A percentile compares a stretch with the other conserved stretches of the same genome.
Evolutionary conservation across 2,797 vertebrate genomes (phyloP).

Genomic region (Sternotherus odoratus): DNA sequence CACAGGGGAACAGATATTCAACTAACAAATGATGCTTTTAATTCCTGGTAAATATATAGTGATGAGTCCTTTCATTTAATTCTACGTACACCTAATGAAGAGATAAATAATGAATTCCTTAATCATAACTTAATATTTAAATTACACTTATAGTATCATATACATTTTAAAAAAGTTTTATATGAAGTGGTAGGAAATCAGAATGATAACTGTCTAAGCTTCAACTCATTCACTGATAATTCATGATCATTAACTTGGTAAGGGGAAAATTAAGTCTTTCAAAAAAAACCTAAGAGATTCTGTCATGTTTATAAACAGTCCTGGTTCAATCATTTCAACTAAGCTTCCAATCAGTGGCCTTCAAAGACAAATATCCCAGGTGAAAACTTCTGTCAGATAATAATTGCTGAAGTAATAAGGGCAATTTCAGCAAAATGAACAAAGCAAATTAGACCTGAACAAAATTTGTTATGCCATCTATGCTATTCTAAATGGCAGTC

Average conservation of each 20-base stretch:
- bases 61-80: not conserved
- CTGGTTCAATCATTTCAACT: constrained; percentile 58
- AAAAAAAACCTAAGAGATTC: constrained; percentile 62
- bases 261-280: constrained; percentile 37
- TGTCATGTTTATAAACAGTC: constrained; percentile 75
- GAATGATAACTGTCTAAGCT: constrained; percentile 32
- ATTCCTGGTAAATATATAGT: not conserved
- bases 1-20: not conserved
- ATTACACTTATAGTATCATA: not conserved
- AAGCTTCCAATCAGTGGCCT: constrained; percentile 47
- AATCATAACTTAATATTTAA: too few species aligned
- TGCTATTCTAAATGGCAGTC: not conserved
- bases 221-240: constrained; percentile 9
- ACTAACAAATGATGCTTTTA: not conserved
- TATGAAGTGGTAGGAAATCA: constrained; percentile 9
- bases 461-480: constrained; percentile 34
- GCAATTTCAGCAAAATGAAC: constrained; percentile 64
- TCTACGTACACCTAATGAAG: not conserved
- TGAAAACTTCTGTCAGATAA: constrained; percentile 74
- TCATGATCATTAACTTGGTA: not conserved
- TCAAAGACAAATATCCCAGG: constrained; percentile 66
- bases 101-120: constrained; percentile 17
- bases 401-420: constrained; percentile 66
- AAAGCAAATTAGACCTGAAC: constrained; percentile 70
- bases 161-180: not conserved